A percentile compares a stretch with the other conserved stretches of the same genome.
Conservation (phyloP, 1,140 invertebrate genomes). For the Drosophila kikkawai region DNA sequence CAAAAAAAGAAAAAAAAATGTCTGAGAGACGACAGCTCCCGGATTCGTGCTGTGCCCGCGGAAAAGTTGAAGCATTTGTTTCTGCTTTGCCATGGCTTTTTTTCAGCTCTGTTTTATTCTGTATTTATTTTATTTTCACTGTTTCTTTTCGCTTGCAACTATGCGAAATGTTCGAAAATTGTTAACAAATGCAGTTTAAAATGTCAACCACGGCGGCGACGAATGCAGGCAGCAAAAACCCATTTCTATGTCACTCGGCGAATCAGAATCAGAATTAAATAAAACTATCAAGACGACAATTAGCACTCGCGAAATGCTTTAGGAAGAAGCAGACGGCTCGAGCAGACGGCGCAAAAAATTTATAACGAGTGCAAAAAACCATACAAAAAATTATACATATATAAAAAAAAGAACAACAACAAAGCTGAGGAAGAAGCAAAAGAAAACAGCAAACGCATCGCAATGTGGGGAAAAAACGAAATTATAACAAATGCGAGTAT, state of each 20-base stretch:
- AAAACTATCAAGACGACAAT: slow-evolving; percentile 58
- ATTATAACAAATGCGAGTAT: slow-evolving; percentile 48
- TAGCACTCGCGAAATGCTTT: slow-evolving; percentile 18
- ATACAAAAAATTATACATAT: slow-evolving; percentile 25
- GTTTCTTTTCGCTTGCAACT: slow-evolving; percentile 51
- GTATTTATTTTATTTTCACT: slow-evolving; percentile 5
- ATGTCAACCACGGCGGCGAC: slow-evolving; percentile 78
- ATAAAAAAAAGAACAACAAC: slow-evolving; percentile 27
- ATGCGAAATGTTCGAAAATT: slow-evolving; percentile 73
- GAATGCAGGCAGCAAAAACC: slow-evolving; percentile 50
- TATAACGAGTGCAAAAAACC: slow-evolving; percentile 50
- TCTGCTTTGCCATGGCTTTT: slow-evolving; percentile 34
- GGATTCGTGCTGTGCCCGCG: slow-evolving; percentile 24
- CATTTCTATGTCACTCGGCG: slow-evolving; percentile 73
- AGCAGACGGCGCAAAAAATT: slow-evolving; percentile 44
- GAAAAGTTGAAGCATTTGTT: slow-evolving; percentile 44
- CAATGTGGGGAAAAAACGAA: slow-evolving; percentile 42
- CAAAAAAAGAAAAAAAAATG: background rate
- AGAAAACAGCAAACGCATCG: slow-evolving; percentile 77
- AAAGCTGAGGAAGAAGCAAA: slow-evolving; percentile 20
- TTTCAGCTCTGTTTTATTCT: slow-evolving; percentile 19
- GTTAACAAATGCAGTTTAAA: slow-evolving; percentile 82
- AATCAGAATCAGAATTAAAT: slow-evolving; percentile 40
- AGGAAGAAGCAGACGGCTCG: slow-evolving; percentile 16
- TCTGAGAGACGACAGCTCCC: too few species aligned